These are phyloP conservation scores for Corvus cornix DNA, from an alignment of 2,113 vertebrate species.

Conservation along the genomic window DNA sequence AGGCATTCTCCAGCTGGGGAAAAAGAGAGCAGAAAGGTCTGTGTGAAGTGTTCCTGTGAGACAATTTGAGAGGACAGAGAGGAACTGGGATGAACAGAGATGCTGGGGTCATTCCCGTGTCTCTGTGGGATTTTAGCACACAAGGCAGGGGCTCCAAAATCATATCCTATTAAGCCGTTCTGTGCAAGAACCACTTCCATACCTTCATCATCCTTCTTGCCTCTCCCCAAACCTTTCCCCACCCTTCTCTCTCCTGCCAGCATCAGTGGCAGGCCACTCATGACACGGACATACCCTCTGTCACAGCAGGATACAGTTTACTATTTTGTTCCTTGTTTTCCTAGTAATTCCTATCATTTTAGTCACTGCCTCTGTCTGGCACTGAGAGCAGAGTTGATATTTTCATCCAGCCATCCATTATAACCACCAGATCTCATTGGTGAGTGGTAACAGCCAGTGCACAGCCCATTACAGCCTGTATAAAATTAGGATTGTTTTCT, in stretches of 20 bases:
- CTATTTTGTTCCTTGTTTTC: neutral
- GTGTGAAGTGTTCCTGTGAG: neutral
- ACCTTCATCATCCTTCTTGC: neutral
- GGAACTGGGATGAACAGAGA: neutral
- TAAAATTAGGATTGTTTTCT: neutral
- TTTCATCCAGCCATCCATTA: neutral
- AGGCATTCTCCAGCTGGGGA: neutral
- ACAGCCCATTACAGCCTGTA: neutral
- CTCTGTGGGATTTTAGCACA: neutral
- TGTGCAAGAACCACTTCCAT: neutral
- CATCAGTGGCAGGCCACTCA: neutral
- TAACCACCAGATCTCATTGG: neutral
- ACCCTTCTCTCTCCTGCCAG: neutral
- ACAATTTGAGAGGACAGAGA: neutral
- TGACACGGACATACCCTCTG: accelerated
- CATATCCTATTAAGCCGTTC: neutral
- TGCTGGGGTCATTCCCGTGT: accelerated
- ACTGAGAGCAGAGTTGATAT: neutral
- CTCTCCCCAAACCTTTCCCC: neutral
- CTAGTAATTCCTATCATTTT: neutral
- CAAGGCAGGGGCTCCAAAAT: neutral
- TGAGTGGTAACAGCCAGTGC: neutral
- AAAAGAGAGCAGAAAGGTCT: neutral
- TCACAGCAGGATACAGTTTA: accelerated
- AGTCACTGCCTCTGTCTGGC: neutral